Base-by-base conservation (phyloP, 2,113 vertebrate genomes). In the Mesoclemmys tuberculata region DNA sequence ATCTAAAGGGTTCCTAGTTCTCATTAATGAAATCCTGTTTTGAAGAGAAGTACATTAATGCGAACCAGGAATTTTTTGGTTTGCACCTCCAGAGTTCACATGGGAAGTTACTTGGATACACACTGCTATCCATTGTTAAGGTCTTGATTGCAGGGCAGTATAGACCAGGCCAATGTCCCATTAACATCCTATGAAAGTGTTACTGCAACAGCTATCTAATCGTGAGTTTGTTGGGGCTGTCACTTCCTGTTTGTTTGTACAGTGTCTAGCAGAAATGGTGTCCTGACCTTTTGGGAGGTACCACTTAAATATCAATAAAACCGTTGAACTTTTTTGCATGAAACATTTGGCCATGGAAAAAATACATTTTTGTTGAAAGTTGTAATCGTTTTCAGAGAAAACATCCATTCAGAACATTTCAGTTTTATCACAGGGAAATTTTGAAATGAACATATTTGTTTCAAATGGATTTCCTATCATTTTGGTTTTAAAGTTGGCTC, bases 151-250 rank as follows among this genome's bases (percentile, higher is more conserved):
- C 49, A 49, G 13, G 8, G 29, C 58, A 31, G 12, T 27, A 13
- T 35, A 16, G 58, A 61, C 29, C 14, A 61, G 12, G 12, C 58
- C 58, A 61, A 31, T 14, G 35, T 85, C 92, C 81, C 88, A 78
- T 80, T 87, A 93, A 94, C 92, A 75, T 80, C 82, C 90, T 91
- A 75, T 0, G 27, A 94, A 90, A 80, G 79, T 93, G 44, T 41
- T 87, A 88, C 90, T 85, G 89, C 84, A 82, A 48, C 61, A 89
- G 64, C 89, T 90, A 27, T 68, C 86, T 96, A 79, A 61, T 78
- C 75, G 31, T 89, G 82, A 92, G 58, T 85, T 91, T 80, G 56
- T 46, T 74, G 83, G 90, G 82, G 86, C 49, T 0, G 0, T 7
- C 5, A 3, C 64, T 56, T 74, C 51, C 19, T 82, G 79, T 0